Conservation (phyloP, 1,140 invertebrate species). For the Scaptomyza montana region DNA sequence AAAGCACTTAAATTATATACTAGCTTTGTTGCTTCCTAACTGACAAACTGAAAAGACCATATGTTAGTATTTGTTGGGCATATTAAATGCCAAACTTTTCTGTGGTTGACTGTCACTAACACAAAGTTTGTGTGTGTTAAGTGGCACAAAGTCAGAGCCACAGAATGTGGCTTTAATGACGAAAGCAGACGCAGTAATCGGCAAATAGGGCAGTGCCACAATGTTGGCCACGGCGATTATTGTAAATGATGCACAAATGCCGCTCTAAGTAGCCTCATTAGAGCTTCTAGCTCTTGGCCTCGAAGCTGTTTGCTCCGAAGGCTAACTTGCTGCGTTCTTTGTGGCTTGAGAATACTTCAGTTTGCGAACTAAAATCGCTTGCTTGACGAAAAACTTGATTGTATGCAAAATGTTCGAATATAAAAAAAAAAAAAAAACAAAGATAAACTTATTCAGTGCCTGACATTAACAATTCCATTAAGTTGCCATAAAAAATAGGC, state of each 20-base stretch:
- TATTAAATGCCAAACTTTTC: not conserved
- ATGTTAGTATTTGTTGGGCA: not conserved
- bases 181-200: not conserved
- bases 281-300: not conserved
- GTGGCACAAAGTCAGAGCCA: slow-evolving; percentile 16
- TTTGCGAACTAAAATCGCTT: slow-evolving; percentile 42
- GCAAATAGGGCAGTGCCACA: not conserved
- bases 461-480: slow-evolving; percentile 79
- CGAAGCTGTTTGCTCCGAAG: slow-evolving; percentile 18
- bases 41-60: no score
- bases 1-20: no score
- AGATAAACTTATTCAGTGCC: slow-evolving; percentile 41
- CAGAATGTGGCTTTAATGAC: slow-evolving; percentile 68
- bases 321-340: slow-evolving; percentile 23
- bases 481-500: slow-evolving; percentile 41
- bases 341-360: slow-evolving; percentile 32
- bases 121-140: not conserved
- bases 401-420: slow-evolving; percentile 22
- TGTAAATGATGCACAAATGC: slow-evolving; percentile 72
- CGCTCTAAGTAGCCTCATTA: slow-evolving; percentile 48
- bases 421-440: not conserved
- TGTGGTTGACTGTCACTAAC: not conserved
- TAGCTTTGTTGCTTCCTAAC: not conserved
- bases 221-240: slow-evolving; percentile 53
- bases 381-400: slow-evolving; percentile 47